phyloP scores from a whole-genome alignment of 2,888 invertebrate species.

The Euplagia quadripunctaria region DNA sequence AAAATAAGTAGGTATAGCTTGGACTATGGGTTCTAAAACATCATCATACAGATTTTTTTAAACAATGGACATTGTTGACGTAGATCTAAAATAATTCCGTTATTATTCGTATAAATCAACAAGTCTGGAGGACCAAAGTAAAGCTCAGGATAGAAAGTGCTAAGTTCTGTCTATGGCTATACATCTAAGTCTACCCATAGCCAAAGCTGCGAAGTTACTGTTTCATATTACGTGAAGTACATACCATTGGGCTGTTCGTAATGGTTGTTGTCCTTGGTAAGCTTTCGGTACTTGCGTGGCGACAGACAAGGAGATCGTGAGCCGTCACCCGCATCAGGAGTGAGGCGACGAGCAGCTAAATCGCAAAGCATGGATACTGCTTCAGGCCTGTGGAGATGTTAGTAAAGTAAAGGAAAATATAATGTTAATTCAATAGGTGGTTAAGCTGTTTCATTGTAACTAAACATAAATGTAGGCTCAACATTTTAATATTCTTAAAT shows the following conservation, averaged over 20 bases:
- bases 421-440: no score
- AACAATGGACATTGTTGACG: neutral
- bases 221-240: constrained; percentile 33
- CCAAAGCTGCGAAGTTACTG: constrained; percentile 7
- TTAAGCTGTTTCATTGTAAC: no score
- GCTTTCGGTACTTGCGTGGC: constrained; percentile 87
- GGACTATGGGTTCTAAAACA: neutral
- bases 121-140: neutral
- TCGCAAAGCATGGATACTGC: constrained; percentile 95
- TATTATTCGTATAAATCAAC: neutral
- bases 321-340: constrained; percentile 86
- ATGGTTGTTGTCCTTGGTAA: constrained; percentile 86
- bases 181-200: constrained; percentile 10
- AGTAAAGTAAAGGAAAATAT: no score
- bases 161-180: neutral
- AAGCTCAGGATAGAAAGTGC: neutral
- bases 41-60: neutral
- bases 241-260: constrained; percentile 83
- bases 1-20: no score
- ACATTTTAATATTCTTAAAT: no score
- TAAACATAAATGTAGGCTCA: no score
- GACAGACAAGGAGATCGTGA: constrained; percentile 89
- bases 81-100: neutral
- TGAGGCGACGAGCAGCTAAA: constrained; percentile 91
- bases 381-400: constrained; percentile 88